A percentile compares a stretch with the other conserved stretches of the same genome.
Conservation (phyloP, 2,797 vertebrate genomes). For the Mus minutoides region DNA sequence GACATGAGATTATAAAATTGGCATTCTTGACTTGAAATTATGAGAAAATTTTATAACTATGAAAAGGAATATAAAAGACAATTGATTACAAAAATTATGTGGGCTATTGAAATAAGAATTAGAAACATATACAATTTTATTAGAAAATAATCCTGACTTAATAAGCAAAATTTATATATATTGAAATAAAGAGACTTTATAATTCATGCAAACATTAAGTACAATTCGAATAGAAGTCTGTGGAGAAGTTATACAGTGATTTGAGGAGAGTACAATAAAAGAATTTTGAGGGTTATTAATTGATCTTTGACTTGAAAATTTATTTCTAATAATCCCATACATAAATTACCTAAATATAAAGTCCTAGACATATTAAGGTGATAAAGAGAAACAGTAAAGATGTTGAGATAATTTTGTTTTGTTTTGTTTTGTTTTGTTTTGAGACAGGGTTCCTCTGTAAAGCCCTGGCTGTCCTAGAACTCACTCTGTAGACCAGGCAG, state of each 20-base stretch:
- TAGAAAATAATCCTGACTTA: constrained; percentile 13
- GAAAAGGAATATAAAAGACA: background rate
- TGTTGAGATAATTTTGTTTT: background rate
- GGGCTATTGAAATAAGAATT: constrained; percentile 13
- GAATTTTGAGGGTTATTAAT: background rate
- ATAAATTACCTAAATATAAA: background rate
- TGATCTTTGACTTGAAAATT: background rate
- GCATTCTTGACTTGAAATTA: background rate
- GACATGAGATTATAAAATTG: background rate
- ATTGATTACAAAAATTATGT: background rate
- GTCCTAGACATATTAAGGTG: background rate
- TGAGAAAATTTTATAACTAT: background rate
- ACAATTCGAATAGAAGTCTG: background rate
- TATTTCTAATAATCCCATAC: background rate
- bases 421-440: no score
- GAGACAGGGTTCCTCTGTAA: no score
- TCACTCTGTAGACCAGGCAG: no score
- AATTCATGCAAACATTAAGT: background rate
- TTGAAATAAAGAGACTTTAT: background rate
- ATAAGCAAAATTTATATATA: constrained; percentile 6
- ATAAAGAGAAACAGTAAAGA: background rate
- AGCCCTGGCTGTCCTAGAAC: no score
- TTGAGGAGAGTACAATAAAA: background rate
- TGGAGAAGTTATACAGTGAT: background rate
- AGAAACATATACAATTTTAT: background rate